Conservation (phyloP, 2,797 vertebrate species). For the Eleutherodactylus coqui region DNA sequence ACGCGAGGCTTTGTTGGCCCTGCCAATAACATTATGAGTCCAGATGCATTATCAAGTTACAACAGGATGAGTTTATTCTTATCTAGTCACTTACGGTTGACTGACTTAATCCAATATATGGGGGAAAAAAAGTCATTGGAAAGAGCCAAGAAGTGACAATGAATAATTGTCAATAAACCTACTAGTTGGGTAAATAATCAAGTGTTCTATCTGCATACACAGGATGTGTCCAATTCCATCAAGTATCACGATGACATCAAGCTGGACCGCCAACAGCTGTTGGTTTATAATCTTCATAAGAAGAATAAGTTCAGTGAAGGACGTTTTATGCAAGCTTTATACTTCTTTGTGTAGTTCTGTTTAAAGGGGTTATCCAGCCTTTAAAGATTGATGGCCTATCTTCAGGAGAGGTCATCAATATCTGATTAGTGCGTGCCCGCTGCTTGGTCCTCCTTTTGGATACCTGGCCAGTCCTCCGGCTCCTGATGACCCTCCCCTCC, state of each 20-base stretch:
- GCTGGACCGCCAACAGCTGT: not conserved
- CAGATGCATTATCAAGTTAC: not conserved
- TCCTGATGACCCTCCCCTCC: no score
- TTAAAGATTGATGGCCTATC: no score
- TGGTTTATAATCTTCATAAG: not conserved
- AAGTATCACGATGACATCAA: not conserved
- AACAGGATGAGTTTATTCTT: slow-evolving; percentile 1
- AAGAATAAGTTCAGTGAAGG: not conserved
- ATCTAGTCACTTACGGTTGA: not conserved
- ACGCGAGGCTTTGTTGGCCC: not conserved
- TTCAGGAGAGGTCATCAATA: no score
- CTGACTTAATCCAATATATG: not conserved
- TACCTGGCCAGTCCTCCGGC: no score
- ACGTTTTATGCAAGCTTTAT: not conserved
- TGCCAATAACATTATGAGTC: slow-evolving; percentile 4
- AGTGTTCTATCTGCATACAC: not conserved
- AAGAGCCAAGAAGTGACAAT: no score
- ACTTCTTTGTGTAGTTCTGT: not conserved
- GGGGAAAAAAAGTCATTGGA: not conserved
- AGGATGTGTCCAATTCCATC: not conserved
- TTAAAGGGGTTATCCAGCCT: no score
- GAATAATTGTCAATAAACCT: not conserved
- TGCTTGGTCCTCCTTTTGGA: no score
- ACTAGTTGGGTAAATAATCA: not conserved
- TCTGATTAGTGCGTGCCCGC: no score